Percentiles rank a stretch among this genome's conserved stretches.
Conservation (phyloP, 2,113 vertebrate genomes). For the Junco hyemalis region DNA sequence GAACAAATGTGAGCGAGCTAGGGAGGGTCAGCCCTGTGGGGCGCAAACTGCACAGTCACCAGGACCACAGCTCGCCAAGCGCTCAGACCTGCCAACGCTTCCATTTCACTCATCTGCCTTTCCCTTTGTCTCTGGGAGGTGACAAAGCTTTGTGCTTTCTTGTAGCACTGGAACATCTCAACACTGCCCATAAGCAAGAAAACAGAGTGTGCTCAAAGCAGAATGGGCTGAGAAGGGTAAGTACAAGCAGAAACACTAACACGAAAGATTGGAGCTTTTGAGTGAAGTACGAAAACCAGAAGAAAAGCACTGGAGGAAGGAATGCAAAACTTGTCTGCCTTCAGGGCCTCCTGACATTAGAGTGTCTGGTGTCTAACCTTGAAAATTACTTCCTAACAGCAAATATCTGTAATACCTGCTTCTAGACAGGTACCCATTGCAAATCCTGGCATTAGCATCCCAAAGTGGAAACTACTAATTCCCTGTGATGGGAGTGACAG, state of each 20-base stretch:
- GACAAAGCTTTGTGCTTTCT: background rate
- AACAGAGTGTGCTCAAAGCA: background rate
- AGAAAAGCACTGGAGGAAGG: background rate
- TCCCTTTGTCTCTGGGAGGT: background rate
- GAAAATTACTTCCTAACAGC: background rate
- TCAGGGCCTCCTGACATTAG: background rate
- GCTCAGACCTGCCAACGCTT: fast-evolving
- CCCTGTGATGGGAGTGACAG: background rate
- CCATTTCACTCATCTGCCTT: background rate
- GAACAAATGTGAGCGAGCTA: background rate
- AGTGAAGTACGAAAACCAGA: background rate
- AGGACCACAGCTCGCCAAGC: background rate
- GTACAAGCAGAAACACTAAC: background rate
- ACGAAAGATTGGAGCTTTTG: background rate
- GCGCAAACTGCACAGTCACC: background rate
- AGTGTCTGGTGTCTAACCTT: background rate
- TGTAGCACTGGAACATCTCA: background rate
- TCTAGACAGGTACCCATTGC: background rate
- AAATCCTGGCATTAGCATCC: background rate
- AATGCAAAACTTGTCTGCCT: background rate
- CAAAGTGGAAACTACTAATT: background rate
- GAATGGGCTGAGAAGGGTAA: background rate
- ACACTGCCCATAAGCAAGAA: background rate
- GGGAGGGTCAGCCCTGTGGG: background rate
- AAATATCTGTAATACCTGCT: background rate